phyloP scores from a whole-genome alignment of 2,113 vertebrate species.

The Lepus europaeus region DNA sequence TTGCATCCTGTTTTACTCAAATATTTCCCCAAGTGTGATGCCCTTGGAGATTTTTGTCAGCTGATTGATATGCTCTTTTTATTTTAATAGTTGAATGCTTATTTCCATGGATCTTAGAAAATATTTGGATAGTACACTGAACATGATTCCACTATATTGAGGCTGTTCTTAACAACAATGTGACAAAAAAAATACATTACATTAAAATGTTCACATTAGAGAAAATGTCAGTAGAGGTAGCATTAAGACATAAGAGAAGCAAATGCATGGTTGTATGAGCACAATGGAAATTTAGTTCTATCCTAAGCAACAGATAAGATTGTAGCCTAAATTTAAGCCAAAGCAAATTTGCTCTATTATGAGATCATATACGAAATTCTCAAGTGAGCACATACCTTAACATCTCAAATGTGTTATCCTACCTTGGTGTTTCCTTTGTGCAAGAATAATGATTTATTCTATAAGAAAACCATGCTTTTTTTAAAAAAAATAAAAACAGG shows the following conservation, averaged over 20 bases:
- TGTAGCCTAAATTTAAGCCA: neutral
- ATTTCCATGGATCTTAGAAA: neutral
- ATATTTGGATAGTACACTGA: neutral
- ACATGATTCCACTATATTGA: neutral
- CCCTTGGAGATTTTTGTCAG: neutral
- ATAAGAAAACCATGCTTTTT: neutral
- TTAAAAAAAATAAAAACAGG: neutral
- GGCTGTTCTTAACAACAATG: neutral
- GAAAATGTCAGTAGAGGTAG: neutral
- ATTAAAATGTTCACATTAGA: neutral
- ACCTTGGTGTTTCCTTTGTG: neutral
- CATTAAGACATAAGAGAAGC: neutral
- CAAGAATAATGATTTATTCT: neutral
- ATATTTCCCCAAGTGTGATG: neutral
- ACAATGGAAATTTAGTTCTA: neutral
- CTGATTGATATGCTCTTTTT: neutral
- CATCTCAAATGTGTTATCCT: neutral
- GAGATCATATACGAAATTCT: neutral
- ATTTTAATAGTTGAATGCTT: neutral
- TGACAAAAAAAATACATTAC: neutral
- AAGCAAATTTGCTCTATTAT: neutral
- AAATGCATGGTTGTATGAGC: fast-evolving
- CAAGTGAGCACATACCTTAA: neutral
- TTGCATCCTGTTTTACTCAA: neutral
- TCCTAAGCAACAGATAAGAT: fast-evolving